Base-by-base conservation (phyloP, 92 coral and sea anemone genomes). In the Bergia puertoricense region DNA sequence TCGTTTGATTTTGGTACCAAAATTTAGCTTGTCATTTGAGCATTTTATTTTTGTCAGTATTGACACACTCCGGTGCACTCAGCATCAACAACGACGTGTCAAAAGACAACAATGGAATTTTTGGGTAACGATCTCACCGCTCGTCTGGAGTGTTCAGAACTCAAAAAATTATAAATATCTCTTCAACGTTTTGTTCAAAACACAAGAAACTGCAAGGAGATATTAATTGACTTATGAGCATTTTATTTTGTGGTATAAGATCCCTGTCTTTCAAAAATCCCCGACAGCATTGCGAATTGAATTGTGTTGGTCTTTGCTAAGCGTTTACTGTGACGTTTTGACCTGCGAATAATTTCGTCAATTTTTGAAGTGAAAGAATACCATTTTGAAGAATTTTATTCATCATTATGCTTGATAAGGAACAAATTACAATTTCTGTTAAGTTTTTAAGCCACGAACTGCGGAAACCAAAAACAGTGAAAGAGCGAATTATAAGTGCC, bases 21-120 rank as follows among this genome's bases (percentile, higher is more conserved):
- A 86, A 86, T 86, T 78, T 77, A 77, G 89, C 77, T 45, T 86
- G 84, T 77, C 43, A 77, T 22, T 86, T 86, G 89, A 86, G 85
- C 84, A 86, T 86, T 86, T 86, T 77, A 85, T 54, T 45, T 45
- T 43, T 85, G 88, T 85, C 88, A 85, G 68, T 18, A 66, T 68
- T 69, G 88, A 69, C 89, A 86, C 73, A 56, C 82, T 86, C 89
- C 89, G 75, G 76, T 76, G 82, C 76, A 86, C 89, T 48, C 38
- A 40, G 11, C 36, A 69, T 75, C 78, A 86, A 75, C 89, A 86
- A 76, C 76, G 36, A 16, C 76, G 20, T 38, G 6, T 41, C 59
- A 45, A 86, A 86, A n/a, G 50, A 44, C 76, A 66, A 62, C 45
- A 36, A 40, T 30, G 22, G 57, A 77, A 44, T 50, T 40, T 76